Conservation (phyloP, 2,888 invertebrate genomes). For the Azorinus chamasolen region DNA sequence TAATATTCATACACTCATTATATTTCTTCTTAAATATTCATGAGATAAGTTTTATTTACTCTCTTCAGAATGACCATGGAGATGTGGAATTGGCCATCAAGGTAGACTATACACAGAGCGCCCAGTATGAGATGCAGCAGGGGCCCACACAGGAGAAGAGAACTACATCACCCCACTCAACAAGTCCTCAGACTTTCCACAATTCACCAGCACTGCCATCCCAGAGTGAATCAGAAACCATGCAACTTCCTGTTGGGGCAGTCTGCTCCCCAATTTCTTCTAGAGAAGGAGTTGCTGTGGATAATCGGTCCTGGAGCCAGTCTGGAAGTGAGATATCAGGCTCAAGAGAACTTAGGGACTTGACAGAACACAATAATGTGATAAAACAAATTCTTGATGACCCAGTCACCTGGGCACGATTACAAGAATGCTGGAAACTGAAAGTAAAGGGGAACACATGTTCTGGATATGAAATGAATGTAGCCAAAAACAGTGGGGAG, state of each 20-base stretch:
- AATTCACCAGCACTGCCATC: slow-evolving; percentile 10
- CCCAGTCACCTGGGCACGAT: neutral
- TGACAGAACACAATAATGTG: slow-evolving; percentile 17
- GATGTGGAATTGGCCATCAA: slow-evolving; percentile 3
- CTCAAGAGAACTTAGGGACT: slow-evolving; percentile 18
- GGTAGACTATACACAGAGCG: slow-evolving; percentile 1
- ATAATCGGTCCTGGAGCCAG: slow-evolving; percentile 11
- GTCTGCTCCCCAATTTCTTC: slow-evolving; percentile 10
- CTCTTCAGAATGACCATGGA: slow-evolving; percentile 14
- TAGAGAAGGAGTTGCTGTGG: slow-evolving; percentile 7
- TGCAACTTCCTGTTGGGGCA: slow-evolving; percentile 45
- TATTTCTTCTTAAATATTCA: too few relatives aligned
- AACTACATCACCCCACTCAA: slow-evolving; percentile 13
- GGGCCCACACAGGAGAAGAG: slow-evolving; percentile 33
- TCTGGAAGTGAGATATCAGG: slow-evolving; percentile 10
- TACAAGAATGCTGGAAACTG: too few relatives aligned
- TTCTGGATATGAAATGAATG: too few relatives aligned
- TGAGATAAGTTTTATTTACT: too few relatives aligned
- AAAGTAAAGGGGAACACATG: too few relatives aligned
- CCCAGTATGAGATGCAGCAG: slow-evolving; percentile 51
- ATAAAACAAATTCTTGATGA: slow-evolving; percentile 1
- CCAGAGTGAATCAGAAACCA: slow-evolving; percentile 19
- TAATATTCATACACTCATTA: too few relatives aligned
- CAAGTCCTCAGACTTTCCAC: slow-evolving; percentile 17
- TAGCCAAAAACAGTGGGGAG: too few relatives aligned